Conservation (phyloP, 2,888 invertebrate species). For the Sphaerophoria taeniata region DNA sequence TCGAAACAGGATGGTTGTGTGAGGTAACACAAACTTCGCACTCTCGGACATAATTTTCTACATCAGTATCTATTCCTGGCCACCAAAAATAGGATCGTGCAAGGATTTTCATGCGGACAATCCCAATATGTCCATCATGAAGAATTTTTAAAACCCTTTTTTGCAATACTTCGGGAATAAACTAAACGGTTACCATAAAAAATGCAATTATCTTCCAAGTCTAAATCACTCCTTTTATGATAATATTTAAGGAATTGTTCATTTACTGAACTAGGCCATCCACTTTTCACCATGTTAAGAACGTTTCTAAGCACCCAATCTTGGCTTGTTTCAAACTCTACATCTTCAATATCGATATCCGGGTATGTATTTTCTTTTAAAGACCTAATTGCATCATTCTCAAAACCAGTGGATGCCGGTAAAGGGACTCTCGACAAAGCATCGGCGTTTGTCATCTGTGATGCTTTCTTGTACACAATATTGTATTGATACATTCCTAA, state of each 20-base stretch:
- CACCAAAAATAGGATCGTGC: conserved; percentile 9
- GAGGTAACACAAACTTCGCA: background rate
- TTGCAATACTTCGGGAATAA: conserved; percentile 14
- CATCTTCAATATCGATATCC: background rate
- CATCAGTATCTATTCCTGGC: background rate
- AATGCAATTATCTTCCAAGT: conserved; percentile 6
- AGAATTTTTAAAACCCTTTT: background rate
- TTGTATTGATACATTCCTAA: conserved; percentile 42
- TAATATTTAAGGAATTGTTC: too few species aligned
- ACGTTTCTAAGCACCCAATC: conserved; percentile 6
- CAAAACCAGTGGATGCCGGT: background rate
- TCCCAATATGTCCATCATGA: conserved; percentile 22
- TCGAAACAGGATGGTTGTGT: background rate
- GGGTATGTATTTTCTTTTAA: background rate
- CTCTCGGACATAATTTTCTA: background rate
- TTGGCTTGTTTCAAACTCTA: background rate
- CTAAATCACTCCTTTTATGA: background rate
- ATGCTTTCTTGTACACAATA: conserved; percentile 35
- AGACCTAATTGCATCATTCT: background rate
- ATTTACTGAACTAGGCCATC: background rate
- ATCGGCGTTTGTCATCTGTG: conserved; percentile 9
- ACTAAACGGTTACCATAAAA: conserved; percentile 34
- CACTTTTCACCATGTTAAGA: background rate
- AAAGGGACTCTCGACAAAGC: background rate
- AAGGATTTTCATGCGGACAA: conserved; percentile 23